Percentiles rank a stretch among this genome's conserved stretches.
Evolutionary conservation across 2,113 vertebrate genomes (phyloP).

Genomic region (Rhinopomastus cyanomelas): DNA sequence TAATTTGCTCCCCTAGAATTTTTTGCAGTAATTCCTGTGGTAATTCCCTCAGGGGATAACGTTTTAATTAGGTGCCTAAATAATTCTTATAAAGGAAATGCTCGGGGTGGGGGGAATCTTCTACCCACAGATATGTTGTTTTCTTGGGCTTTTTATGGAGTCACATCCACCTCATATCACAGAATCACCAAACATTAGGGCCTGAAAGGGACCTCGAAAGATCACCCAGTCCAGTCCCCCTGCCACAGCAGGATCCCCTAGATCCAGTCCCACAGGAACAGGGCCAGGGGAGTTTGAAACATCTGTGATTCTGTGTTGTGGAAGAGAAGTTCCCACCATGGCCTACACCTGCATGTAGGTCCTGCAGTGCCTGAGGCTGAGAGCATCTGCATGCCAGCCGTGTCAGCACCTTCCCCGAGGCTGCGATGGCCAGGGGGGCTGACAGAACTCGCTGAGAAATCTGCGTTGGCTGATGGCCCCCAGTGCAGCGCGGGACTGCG

Average conservation of each 20-base stretch:
- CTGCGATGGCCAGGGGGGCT: not conserved
- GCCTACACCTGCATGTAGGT: not conserved
- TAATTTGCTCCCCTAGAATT: not conserved
- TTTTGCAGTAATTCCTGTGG: not conserved
- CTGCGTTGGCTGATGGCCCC: not conserved
- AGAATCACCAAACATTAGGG: too few species aligned
- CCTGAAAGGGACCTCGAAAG: too few species aligned
- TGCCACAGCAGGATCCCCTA: too few species aligned
- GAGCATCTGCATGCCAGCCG: not conserved
- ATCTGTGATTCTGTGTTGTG: too few species aligned
- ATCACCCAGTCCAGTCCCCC: too few species aligned
- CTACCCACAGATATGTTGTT: not conserved
- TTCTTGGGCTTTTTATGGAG: not conserved
- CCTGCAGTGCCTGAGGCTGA: not conserved
- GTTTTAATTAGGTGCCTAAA: not conserved
- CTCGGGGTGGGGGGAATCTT: not conserved
- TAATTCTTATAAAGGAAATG: not conserved
- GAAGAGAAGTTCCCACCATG: too few species aligned
- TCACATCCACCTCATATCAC: not conserved
- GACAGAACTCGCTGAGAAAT: rapidly evolving
- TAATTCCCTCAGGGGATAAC: not conserved
- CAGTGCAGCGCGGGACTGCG: not conserved
- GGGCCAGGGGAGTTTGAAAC: too few species aligned
- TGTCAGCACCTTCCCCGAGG: not conserved
- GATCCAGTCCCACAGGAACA: too few species aligned